phyloP scores from a whole-genome alignment of 2,888 invertebrate species.

The Cecidostiba fungosa region DNA sequence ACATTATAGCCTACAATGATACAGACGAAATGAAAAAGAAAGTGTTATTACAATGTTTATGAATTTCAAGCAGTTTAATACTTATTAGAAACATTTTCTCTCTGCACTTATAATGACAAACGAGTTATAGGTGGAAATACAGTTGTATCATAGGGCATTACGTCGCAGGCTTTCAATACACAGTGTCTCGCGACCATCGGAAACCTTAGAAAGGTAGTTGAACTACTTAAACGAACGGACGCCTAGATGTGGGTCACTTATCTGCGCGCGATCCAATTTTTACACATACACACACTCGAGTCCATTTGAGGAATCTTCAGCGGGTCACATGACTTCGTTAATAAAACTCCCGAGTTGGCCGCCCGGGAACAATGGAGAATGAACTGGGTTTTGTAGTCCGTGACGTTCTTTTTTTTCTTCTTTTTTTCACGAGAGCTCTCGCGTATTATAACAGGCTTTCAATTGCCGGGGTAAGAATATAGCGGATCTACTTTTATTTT shows the following conservation, averaged over 20 bases:
- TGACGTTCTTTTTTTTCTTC: conserved; percentile 36
- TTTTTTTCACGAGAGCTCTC: neutral
- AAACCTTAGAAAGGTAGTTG: conserved; percentile 64
- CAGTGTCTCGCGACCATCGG: conserved; percentile 48
- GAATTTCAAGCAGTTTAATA: neutral
- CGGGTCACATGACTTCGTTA: conserved; percentile 53
- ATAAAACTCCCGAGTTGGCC: conserved; percentile 32
- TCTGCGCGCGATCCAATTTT: conserved; percentile 66
- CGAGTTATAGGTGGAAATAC: neutral
- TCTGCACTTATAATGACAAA: neutral
- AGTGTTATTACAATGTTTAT: neutral
- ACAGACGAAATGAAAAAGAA: neutral
- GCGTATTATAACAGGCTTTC: conserved; percentile 36
- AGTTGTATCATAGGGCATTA: conserved; percentile 48
- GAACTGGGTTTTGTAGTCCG: conserved; percentile 55
- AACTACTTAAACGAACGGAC: conserved; percentile 65
- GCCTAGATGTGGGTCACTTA: conserved; percentile 66
- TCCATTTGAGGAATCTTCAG: conserved; percentile 41
- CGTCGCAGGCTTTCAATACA: conserved; percentile 30
- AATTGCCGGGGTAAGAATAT: conserved; percentile 23
- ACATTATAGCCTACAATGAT: too few species aligned
- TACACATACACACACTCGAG: conserved; percentile 21
- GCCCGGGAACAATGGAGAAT: conserved; percentile 54
- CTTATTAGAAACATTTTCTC: neutral
- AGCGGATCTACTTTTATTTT: neutral